phyloP scores from a whole-genome alignment of 2,888 invertebrate species.

The Tupiocoris notatus region DNA sequence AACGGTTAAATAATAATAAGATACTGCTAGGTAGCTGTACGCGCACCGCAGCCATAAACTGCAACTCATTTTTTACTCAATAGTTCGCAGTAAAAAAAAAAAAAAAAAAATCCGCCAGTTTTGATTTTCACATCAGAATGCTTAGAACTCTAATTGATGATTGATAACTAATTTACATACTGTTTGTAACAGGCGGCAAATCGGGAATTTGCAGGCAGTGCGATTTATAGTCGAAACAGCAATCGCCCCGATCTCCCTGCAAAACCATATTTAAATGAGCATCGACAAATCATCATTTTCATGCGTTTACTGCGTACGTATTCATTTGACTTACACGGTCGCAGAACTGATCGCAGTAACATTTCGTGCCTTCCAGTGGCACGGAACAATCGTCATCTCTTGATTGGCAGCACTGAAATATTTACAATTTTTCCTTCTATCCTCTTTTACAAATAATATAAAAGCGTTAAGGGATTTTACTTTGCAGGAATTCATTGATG shows the following conservation, averaged over 20 bases:
- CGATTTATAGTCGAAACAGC: conserved; percentile 22
- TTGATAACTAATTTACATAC: neutral
- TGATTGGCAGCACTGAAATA: conserved; percentile 15
- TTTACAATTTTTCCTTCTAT: neutral
- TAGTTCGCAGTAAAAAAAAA: no score
- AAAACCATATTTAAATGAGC: neutral
- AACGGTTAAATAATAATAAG: no score
- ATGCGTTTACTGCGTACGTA: no score
- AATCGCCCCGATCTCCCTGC: conserved; percentile 16
- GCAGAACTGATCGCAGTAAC: conserved; percentile 40
- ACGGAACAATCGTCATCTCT: conserved; percentile 26
- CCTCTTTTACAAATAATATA: neutral
- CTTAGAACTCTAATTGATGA: no score
- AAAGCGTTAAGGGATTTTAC: neutral
- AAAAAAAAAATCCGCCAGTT: no score
- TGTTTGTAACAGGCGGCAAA: neutral
- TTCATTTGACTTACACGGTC: conserved; percentile 18
- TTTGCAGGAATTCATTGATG: neutral
- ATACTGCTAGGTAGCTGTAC: no score
- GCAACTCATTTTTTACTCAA: no score
- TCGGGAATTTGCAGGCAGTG: neutral
- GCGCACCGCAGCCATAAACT: no score
- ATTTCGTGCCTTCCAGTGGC: conserved; percentile 13
- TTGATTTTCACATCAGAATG: no score
- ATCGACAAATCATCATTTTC: neutral